Evolutionary conservation across 2,113 vertebrate genomes (phyloP).

Genomic region (Nerophis ophidion): DNA sequence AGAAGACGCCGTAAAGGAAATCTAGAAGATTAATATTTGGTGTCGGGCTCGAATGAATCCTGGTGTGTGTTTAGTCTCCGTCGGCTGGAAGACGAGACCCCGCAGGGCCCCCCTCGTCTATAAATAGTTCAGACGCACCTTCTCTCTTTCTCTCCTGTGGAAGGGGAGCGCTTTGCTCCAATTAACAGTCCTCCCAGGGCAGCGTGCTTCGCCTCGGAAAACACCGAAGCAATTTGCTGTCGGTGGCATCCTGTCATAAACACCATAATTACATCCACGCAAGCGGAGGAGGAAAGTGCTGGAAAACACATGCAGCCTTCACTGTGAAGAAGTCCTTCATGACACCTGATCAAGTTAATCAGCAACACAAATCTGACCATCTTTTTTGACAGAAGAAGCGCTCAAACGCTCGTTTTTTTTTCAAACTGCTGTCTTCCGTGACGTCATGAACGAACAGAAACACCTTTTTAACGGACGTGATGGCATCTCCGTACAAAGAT

Average conservation of each 20-base stretch:
- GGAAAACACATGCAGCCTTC: too few relatives aligned
- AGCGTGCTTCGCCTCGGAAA: too few relatives aligned
- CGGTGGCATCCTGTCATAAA: background rate
- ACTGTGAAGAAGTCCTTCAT: too few relatives aligned
- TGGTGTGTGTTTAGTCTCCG: conserved; percentile 10
- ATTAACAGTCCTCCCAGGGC: conserved; percentile 33
- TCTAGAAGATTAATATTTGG: background rate
- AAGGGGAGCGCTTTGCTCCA: conserved; percentile 41
- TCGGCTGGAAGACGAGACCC: conserved; percentile 28
- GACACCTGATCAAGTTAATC: too few relatives aligned
- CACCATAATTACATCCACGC: background rate
- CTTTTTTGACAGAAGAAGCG: too few relatives aligned
- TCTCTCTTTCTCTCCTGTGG: conserved; percentile 32
- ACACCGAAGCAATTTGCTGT: background rate
- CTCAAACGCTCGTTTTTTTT: too few relatives aligned
- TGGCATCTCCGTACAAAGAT: too few relatives aligned
- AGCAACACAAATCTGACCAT: too few relatives aligned
- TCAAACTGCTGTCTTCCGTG: too few relatives aligned
- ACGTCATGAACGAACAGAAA: too few relatives aligned
- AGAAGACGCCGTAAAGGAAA: background rate
- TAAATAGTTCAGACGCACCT: conserved; percentile 43
- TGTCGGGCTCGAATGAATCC: background rate
- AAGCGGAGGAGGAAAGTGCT: too few relatives aligned
- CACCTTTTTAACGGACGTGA: too few relatives aligned
- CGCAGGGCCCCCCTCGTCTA: conserved; percentile 8